phyloP scores from a whole-genome alignment of 2,888 invertebrate genomes.

The Synergus laeviventris region DNA sequence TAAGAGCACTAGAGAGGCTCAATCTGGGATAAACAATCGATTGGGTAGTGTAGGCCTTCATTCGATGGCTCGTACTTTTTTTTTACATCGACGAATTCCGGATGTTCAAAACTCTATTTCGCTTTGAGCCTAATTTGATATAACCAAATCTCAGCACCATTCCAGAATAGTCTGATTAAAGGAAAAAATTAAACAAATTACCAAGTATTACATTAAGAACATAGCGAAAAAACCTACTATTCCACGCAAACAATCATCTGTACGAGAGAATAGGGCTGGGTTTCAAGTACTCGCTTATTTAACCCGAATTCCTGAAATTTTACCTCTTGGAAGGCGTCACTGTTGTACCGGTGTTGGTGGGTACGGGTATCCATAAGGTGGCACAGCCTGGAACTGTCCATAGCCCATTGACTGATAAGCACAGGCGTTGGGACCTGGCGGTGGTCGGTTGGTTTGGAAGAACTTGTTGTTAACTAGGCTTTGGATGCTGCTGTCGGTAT shows the following conservation, averaged over 20 bases:
- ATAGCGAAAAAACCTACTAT: slow-evolving; percentile 50
- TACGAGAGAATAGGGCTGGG: slow-evolving; percentile 37
- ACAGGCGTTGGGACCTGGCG: slow-evolving; percentile 78
- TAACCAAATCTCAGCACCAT: slow-evolving; percentile 57
- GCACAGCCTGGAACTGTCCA: slow-evolving; percentile 83
- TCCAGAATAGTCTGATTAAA: slow-evolving; percentile 65
- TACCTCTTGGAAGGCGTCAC: slow-evolving; percentile 76
- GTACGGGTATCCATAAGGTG: slow-evolving; percentile 81
- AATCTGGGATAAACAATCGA: background rate
- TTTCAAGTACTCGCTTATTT: slow-evolving; percentile 35
- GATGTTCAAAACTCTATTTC: slow-evolving; percentile 13
- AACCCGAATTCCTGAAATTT: slow-evolving; percentile 33
- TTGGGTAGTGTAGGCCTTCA: background rate
- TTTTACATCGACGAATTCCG: background rate
- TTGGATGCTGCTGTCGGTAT: slow-evolving; percentile 77
- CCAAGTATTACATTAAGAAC: slow-evolving; percentile 59
- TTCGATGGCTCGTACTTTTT: slow-evolving; percentile 40
- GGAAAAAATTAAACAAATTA: slow-evolving; percentile 57
- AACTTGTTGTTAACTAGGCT: slow-evolving; percentile 82
- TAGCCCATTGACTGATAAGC: slow-evolving; percentile 82
- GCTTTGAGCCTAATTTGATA: slow-evolving; percentile 27
- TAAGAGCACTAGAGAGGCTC: slow-evolving; percentile 43
- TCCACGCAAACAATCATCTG: slow-evolving; percentile 38
- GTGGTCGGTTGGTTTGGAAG: slow-evolving; percentile 82
- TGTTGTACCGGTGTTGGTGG: slow-evolving; percentile 85